Evolutionary conservation across 2,113 vertebrate species (phyloP).

Genomic region (Coturnix japonica): DNA sequence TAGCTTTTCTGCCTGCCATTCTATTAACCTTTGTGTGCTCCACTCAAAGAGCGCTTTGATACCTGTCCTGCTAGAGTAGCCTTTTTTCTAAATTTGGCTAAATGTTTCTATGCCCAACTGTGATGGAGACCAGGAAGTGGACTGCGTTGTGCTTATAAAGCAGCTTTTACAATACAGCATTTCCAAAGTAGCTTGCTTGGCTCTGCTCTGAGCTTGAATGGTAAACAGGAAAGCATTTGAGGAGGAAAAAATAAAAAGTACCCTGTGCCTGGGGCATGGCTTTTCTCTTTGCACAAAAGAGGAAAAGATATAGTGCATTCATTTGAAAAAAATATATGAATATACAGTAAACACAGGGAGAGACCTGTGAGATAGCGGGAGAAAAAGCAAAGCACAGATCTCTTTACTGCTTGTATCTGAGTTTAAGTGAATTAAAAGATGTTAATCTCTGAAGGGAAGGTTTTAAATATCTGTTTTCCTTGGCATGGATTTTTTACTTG

Average conservation of each 20-base stretch:
- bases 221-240: neutral
- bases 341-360: slow-evolving; percentile 14
- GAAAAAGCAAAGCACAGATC: neutral
- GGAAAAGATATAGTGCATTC: neutral
- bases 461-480: neutral
- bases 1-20: neutral
- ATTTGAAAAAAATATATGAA: neutral
- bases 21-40: fast-evolving
- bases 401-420: neutral
- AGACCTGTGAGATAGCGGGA: neutral
- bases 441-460: neutral
- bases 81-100: neutral
- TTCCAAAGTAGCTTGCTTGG: neutral
- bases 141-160: neutral
- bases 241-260: neutral
- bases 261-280: neutral
- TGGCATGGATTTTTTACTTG: slow-evolving; percentile 4
- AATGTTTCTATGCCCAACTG: neutral
- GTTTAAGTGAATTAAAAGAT: slow-evolving; percentile 4
- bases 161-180: neutral
- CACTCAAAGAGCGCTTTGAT: neutral
- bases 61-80: neutral
- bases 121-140: neutral
- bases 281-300: neutral
- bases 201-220: neutral